Percentiles rank a stretch among this genome's conserved stretches.
Evolutionary conservation across 2,888 invertebrate species (phyloP).

Genomic region (Sarcophaga caerulescens): DNA sequence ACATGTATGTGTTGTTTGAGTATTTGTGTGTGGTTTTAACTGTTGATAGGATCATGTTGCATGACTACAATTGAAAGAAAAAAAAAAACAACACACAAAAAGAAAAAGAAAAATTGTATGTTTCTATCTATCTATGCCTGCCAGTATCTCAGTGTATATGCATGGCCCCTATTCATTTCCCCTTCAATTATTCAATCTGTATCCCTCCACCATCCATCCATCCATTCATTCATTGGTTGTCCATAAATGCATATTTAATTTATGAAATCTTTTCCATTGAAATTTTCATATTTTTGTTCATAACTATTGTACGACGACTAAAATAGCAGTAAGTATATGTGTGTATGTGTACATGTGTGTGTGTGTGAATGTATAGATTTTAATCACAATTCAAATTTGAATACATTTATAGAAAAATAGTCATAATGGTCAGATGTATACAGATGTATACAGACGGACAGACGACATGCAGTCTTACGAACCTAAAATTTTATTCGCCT

Average conservation of each 20-base stretch:
- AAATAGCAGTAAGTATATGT: background rate
- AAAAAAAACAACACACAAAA: too few species aligned
- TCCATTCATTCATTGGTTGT: conserved; percentile 1
- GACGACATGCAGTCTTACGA: too few species aligned
- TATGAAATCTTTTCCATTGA: conserved; percentile 49
- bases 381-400: conserved; percentile 56
- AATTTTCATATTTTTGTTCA: conserved; percentile 51
- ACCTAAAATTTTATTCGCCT: too few species aligned
- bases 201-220: background rate
- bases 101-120: too few species aligned
- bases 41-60: conserved; percentile 54
- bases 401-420: conserved; percentile 48
- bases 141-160: background rate
- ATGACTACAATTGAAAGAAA: conserved; percentile 38
- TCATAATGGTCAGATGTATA: background rate
- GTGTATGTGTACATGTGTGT: conserved; percentile 6
- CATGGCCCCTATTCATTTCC: background rate
- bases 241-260: conserved; percentile 47
- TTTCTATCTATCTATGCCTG: background rate
- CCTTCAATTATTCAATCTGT: background rate
- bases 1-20: too few species aligned
- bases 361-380: conserved; percentile 27
- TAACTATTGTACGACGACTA: too few species aligned
- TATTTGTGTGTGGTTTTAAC: background rate
- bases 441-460: background rate